Evolutionary conservation across 2,797 vertebrate species (phyloP), one percentile per base, ranked within the genome.

Genomic region (Oreochromis grahami): DNA sequence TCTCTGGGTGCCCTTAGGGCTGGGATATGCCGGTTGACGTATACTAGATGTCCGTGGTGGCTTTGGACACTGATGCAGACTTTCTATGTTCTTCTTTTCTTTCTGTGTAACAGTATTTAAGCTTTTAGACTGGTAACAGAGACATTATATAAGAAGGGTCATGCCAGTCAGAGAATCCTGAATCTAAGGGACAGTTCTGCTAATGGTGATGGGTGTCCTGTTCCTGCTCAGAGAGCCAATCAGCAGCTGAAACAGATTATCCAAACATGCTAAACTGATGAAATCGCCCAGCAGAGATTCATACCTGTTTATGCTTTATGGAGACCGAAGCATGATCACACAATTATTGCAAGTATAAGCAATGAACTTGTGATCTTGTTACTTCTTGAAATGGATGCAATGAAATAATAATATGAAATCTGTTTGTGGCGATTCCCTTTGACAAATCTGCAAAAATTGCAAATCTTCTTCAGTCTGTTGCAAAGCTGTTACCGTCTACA

Each of bases 251-350:
- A 43, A 24, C n/a, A 6, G n/a, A 24, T 68, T 43, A 70, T 24
- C 21, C 21, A 70, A 24, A 26, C 1, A 26, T 70, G 38, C n/a
- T 68, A 15, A 2, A 68, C 8, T 15, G 13, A 70, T 24, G 19
- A 41, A 15, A 41, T 41, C 0, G 13, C 1, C 36, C 21, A 24
- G n/a, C 10, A 43, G 21, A 43, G 38, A 26, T 26, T 70, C 38
- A 43, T 38, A 2, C 13, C 21, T 4, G 38, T 43, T 70, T 70
- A 3, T 17, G 65, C 14, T 43, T 26, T 26, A 43, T 1, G 2
- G 11, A 43, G 38, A 43, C 38, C 5, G 3, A 26, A 38, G 38
- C 38, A 9, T 17, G 21, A 70, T 43, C 13, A 26, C 8, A 10
- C 0, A 32, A n/a, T 11, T 1, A 41, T 41, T 15, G 63, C 12